Base-by-base conservation (phyloP, 2,113 vertebrate genomes). In the Capricornis sumatraensis region DNA sequence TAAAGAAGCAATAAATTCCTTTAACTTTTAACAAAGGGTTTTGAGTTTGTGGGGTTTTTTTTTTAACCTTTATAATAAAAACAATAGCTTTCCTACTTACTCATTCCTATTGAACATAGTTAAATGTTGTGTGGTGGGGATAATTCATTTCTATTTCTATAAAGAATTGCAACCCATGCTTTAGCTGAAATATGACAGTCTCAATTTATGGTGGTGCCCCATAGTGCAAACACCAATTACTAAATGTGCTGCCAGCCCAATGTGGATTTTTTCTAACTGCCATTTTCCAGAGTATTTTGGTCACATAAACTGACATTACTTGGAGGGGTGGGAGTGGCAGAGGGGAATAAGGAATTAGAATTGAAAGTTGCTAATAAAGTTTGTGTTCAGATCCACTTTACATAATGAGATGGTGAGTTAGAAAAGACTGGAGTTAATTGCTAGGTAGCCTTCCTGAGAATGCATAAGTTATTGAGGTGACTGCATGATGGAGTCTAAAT, bases 301-400 rank as follows among this genome's bases (percentile, higher is more conserved):
- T 96, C 95, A 94, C 76, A 28, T 84, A 81, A 91, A 89, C 53
- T 97, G 98, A 94, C 78, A 86, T 95, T 98, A 53, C 64, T 27
- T 11, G n/a, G 62, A 60, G 67, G 89, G 62, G 12, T 14, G 36
- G 40, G 17, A 11, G 53, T 86, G 58, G 95, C 36, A 21, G n/a
- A 4, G n/a, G 40, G 25, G 78, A 21, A 45, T 19, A 47, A 92
- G 91, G 40, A 95, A 96, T 95, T 96, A 76, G 53, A 97, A 97
- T 50, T 53, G 87, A 97, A 98, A 97, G 57, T 97, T 98, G 83
- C 95, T 91, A 96, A 50, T 98, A 90, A 98, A 98, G 94, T 98
- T 98, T 97, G 89, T 97, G 40, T 92, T 98, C 91, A 96, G 55
- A 83, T 71, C 94, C 74, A 33, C 86, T 98, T 97, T 92, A 55